phyloP scores from a whole-genome alignment of 2,888 invertebrate genomes.

The Sarcophaga subvicina region DNA sequence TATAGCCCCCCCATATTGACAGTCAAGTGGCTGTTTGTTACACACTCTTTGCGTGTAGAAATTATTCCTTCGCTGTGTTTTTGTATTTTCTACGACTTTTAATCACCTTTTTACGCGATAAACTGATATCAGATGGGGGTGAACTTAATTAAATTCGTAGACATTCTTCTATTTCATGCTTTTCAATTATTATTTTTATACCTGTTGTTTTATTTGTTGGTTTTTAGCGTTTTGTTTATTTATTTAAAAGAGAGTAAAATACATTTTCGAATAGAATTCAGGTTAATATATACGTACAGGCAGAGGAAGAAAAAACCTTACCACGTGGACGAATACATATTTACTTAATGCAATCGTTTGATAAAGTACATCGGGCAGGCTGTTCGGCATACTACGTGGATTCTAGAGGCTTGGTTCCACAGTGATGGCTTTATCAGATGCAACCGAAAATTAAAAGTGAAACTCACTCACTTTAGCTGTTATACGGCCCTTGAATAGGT shows the following conservation, averaged over 20 bases:
- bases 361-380: too few relatives aligned
- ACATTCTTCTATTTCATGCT: background rate
- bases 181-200: background rate
- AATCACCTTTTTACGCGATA: background rate
- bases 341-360: background rate
- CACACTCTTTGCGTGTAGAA: too few relatives aligned
- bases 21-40: too few relatives aligned
- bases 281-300: background rate
- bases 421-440: too few relatives aligned
- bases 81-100: slow-evolving; percentile 1
- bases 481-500: too few relatives aligned
- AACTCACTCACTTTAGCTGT: too few relatives aligned
- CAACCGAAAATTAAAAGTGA: too few relatives aligned
- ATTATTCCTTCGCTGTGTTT: too few relatives aligned
- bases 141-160: background rate
- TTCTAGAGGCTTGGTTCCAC: too few relatives aligned
- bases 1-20: background rate
- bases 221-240: background rate
- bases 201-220: background rate
- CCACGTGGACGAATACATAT: too few relatives aligned
- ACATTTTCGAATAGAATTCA: background rate
- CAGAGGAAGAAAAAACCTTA: background rate
- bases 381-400: too few relatives aligned
- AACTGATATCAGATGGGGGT: background rate
- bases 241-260: background rate